Conservation (phyloP, 2,888 invertebrate species). For the Drosophila anomelani region DNA sequence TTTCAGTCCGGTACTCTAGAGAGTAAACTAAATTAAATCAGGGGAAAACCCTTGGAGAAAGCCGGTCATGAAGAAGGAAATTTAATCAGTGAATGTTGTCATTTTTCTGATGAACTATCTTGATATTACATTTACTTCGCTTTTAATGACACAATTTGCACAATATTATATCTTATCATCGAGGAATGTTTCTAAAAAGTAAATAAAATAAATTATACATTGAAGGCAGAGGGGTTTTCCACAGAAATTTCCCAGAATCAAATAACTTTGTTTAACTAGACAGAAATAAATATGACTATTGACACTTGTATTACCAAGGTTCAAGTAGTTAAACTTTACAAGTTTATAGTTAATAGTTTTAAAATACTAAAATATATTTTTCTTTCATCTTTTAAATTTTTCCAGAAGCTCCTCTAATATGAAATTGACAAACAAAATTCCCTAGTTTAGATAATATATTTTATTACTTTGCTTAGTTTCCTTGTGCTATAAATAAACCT, state of each 20-base stretch:
- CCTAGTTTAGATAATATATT: conserved; percentile 2
- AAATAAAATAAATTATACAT: conserved; percentile 2
- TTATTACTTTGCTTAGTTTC: conserved; percentile 15
- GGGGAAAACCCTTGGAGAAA: conserved; percentile 13
- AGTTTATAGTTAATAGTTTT: background rate
- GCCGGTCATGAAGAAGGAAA: conserved; percentile 2
- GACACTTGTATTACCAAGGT: background rate
- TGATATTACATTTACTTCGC: conserved; percentile 6
- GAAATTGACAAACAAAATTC: background rate
- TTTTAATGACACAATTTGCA: conserved; percentile 7
- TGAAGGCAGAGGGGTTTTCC: background rate
- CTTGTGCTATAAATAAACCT: conserved; percentile 32
- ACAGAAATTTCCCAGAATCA: background rate
- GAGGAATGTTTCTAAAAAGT: background rate
- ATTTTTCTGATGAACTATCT: conserved; percentile 1
- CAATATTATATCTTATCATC: conserved; percentile 11
- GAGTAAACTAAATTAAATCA: conserved; percentile 26
- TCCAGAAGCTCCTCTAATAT: background rate
- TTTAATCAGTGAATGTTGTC: conserved; percentile 10
- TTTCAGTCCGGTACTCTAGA: conserved; percentile 3
- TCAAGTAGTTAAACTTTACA: background rate
- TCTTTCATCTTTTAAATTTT: background rate
- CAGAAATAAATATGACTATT: background rate
- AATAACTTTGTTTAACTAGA: background rate
- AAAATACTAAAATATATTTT: background rate